Evolutionary conservation across 2,888 invertebrate genomes (phyloP).

Genomic region (Galerucella calmariensis): DNA sequence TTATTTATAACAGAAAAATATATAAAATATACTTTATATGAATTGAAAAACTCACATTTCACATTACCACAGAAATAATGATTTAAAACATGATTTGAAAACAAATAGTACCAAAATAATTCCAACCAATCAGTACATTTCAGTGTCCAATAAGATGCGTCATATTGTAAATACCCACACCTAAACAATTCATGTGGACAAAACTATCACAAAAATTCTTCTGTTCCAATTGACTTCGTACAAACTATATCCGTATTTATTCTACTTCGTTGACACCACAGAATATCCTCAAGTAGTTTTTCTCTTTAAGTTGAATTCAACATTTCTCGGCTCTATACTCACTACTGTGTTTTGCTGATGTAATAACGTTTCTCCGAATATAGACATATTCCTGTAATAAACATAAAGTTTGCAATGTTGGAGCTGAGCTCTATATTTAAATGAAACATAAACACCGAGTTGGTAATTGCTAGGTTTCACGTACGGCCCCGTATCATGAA

Average conservation of each 20-base stretch:
- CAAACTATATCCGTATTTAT: neutral
- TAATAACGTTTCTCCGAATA: slow-evolving; percentile 26
- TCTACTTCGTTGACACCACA: neutral
- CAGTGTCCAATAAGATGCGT: no score
- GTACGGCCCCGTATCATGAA: slow-evolving; percentile 37
- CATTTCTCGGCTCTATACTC: neutral
- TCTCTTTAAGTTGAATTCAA: neutral
- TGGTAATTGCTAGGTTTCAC: slow-evolving; percentile 39
- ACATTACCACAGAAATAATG: no score
- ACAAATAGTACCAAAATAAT: no score
- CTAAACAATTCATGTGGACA: no score
- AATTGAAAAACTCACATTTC: no score
- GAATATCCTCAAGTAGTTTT: slow-evolving; percentile 13
- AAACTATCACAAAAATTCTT: no score
- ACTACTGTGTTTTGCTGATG: slow-evolving; percentile 11
- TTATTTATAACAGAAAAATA: no score
- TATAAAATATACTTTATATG: no score
- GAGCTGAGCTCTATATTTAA: slow-evolving; percentile 40
- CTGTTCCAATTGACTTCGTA: no score
- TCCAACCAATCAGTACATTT: no score
- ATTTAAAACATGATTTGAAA: no score
- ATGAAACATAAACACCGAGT: slow-evolving; percentile 45
- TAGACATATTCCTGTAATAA: slow-evolving; percentile 37
- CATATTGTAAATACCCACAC: no score
- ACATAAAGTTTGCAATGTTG: slow-evolving; percentile 37